Conservation (phyloP, 2,113 vertebrate genomes). For the Rana temporaria region DNA sequence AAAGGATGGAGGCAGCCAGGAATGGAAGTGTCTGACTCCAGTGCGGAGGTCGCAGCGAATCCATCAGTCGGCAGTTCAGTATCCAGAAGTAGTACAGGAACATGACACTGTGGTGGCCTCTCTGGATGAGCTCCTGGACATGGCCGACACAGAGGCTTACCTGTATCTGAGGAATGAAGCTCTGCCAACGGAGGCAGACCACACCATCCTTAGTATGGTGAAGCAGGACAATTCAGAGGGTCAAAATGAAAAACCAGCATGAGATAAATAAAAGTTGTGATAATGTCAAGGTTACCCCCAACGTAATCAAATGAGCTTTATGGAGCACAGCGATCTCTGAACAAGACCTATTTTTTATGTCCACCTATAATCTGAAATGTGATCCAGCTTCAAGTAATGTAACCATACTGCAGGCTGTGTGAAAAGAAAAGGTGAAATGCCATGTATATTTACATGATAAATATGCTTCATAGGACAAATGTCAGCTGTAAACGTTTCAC, state of each 20-base stretch:
- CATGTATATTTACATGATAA: too few relatives aligned
- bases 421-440: too few relatives aligned
- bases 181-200: slow-evolving; percentile 63
- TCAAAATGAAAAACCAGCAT: not conserved
- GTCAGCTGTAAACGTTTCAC: too few relatives aligned
- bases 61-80: slow-evolving; percentile 4
- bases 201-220: slow-evolving; percentile 21
- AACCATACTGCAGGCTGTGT: too few relatives aligned
- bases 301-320: not conserved
- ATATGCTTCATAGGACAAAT: too few relatives aligned
- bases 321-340: not conserved
- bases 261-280: not conserved
- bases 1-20: slow-evolving; percentile 13
- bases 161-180: slow-evolving; percentile 70
- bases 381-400: too few relatives aligned
- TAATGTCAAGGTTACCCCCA: not conserved
- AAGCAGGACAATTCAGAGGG: not conserved
- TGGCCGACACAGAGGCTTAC: slow-evolving; percentile 62
- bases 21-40: slow-evolving; percentile 68
- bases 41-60: slow-evolving; percentile 72
- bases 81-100: slow-evolving; percentile 70
- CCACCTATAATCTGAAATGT: not conserved
- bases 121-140: slow-evolving; percentile 66
- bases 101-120: slow-evolving; percentile 71
- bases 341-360: not conserved